These are phyloP conservation scores for Drosophila busckii DNA, from an alignment of 1,140 invertebrate genomes.

Conservation along the genomic window DNA sequence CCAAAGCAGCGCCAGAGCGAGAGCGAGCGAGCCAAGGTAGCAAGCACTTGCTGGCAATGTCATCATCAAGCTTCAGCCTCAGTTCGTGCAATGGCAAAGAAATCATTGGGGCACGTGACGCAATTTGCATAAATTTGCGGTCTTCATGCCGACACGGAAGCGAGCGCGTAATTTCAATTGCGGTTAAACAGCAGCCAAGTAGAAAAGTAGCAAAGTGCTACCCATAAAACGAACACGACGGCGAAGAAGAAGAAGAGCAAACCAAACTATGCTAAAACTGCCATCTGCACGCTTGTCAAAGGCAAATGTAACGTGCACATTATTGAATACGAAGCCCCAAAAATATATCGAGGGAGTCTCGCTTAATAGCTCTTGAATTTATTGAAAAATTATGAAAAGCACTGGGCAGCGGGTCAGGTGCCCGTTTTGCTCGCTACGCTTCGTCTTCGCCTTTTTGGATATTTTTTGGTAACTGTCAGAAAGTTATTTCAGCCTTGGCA, in stretches of 20 bases:
- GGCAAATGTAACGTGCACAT: conserved; percentile 49
- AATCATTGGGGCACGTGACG: conserved; percentile 77
- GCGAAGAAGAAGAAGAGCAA: conserved; percentile 22
- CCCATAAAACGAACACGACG: conserved; percentile 34
- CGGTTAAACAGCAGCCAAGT: conserved; percentile 75
- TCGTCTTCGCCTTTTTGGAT: conserved; percentile 6
- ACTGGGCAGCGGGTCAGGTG: conserved; percentile 11
- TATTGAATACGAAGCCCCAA: conserved; percentile 62
- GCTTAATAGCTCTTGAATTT: conserved; percentile 48
- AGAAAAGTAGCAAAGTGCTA: conserved; percentile 57
- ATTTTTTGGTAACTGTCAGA: conserved; percentile 4
- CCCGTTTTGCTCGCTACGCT: conserved; percentile 1
- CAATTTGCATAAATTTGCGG: conserved; percentile 77
- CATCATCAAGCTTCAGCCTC: conserved; percentile 7
- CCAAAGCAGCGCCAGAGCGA: conserved; percentile 34
- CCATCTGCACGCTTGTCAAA: conserved; percentile 12
- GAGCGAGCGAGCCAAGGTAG: conserved; percentile 45
- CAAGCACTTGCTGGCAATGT: not conserved
- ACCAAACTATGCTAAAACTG: conserved; percentile 38
- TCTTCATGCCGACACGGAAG: conserved; percentile 54
- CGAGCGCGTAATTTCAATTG: conserved; percentile 74
- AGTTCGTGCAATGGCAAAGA: conserved; percentile 56
- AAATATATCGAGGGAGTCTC: conserved; percentile 26
- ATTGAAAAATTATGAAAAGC: conserved; percentile 67
- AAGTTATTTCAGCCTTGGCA: conserved; percentile 36